Base-by-base conservation (phyloP, 2,888 invertebrate species). In the Pardosa pseudoannulata region DNA sequence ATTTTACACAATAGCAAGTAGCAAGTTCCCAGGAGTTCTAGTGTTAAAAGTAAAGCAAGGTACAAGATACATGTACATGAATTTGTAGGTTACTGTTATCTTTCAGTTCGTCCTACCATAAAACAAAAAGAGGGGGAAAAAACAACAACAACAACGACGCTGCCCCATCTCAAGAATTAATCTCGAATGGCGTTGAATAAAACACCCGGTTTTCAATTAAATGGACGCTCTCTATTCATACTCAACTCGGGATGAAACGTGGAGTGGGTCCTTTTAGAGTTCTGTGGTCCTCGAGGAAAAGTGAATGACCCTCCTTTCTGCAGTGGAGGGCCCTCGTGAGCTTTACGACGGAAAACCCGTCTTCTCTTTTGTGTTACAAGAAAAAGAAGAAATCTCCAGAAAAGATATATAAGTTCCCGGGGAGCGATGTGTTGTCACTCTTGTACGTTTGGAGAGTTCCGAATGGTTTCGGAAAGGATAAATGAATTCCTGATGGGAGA, bases 151-250 rank as follows among this genome's bases (percentile, higher is more conserved):
- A 36, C 6, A 36, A 36, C 5, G n/a, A n/a, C n/a, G n/a, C n/a
- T n/a, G n/a, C n/a, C n/a, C n/a, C n/a, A 36, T 7, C 36, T 7
- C 9, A 7, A 7, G 36, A 46, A 46, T 46, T 16, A 46, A 46
- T n/a, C 41, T n/a, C 16, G 16, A 46, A 46, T n/a, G 2, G 13
- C 16, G 2, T 29, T 13, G 28, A 65, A 70, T 41, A 41, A 41
- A 70, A 39, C 72, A 56, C 71, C 41, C 74, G 23, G 29, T 82
- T 83, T 83, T 83, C 83, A 83, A 83, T 83, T 72, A 83, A 83
- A 76, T 71, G 72, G 76, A 78, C 76, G 70, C 72, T 67, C n/a
- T 16, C 46, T 16, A 46, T 46, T 46, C 46, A 36, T 36, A 36
- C 36, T 36, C 11, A 36, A 46, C 62, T 75, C 62, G 23, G 56